phyloP scores from a whole-genome alignment of 2,113 vertebrate species.

The Osmerus mordax region DNA sequence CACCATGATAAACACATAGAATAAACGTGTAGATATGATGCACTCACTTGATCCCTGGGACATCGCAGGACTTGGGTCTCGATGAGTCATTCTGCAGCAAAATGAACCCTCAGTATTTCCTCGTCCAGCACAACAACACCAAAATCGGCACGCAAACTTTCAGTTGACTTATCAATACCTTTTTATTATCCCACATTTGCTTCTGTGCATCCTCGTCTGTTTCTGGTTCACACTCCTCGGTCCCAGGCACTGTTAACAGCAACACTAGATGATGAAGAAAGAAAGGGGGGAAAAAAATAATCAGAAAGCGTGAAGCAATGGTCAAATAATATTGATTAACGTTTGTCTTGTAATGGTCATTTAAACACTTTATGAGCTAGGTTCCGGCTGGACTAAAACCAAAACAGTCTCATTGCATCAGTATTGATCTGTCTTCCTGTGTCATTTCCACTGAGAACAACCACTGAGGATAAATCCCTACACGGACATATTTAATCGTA shows the following conservation, averaged over 20 bases:
- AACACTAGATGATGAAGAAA: constrained; percentile 74
- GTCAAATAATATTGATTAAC: too few relatives aligned
- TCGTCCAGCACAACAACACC: background rate
- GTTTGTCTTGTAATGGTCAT: background rate
- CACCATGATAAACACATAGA: background rate
- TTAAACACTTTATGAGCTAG: background rate
- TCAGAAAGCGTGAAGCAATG: too few relatives aligned
- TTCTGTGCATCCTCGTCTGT: constrained; percentile 78
- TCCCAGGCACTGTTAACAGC: constrained; percentile 88
- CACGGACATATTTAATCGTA: too few relatives aligned
- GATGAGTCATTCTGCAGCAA: constrained; percentile 78
- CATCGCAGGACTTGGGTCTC: constrained; percentile 90
- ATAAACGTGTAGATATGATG: background rate
- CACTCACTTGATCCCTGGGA: constrained; percentile 98
- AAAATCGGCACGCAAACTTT: background rate
- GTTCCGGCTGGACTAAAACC: background rate
- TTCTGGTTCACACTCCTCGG: constrained; percentile 80
- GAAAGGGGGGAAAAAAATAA: too few relatives aligned
- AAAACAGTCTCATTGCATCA: background rate
- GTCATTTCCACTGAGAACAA: constrained; percentile 31
- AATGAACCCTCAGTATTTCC: background rate
- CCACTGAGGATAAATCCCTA: background rate
- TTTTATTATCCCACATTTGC: constrained; percentile 89
- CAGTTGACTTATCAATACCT: constrained; percentile 66
- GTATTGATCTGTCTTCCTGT: constrained; percentile 41